Base-by-base conservation (phyloP, 2,888 invertebrate genomes). In the Dione vanillae region DNA sequence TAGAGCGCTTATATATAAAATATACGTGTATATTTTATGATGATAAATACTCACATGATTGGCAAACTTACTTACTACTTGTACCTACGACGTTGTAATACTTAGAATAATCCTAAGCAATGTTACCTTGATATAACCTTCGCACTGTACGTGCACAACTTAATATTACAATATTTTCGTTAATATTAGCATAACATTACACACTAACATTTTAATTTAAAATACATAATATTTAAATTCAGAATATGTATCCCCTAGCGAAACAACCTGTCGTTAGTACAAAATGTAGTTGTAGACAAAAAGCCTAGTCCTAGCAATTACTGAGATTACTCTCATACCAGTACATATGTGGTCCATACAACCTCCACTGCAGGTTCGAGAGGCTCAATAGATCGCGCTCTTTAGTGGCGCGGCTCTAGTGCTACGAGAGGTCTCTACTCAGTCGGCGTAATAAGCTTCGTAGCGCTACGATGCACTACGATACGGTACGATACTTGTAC, bases 381-480 rank as follows among this genome's bases (percentile, higher is more conserved):
- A 35, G 59, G 61, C 45, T 61, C 61, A 45, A 61, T 61, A 45
- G 20, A 27, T 61, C 35, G 45, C 61, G 27, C 61, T 16, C 45
- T 61, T 61, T 61, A 61, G 27, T 61, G 16, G 61, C 61, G 27
- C 61, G 45, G 45, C 45, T 45, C 61, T 27, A 61, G 61, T n/a
- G 35, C 45, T 61, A 61, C 35, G n/a, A 20, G 43, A 19, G 41
- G 20, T 45, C 49, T 51, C 56, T 56, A 56, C 56, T 56, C 56
- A 56, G 37, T 56, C 40, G 56, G 56, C 6, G 37, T 61, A 61
- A 61, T 61, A 61, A 61, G 61, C 61, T 45, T 35, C 35, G 45
- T 43, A 61, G 45, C 35, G 61, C n/a, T 61, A 45, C 27, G 27
- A 27, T 27, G 45, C 35, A 45, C n/a, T 61, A 45, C 27, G 27